Evolutionary conservation across 2,888 invertebrate genomes (phyloP).

Genomic region (Dorcus hopei): DNA sequence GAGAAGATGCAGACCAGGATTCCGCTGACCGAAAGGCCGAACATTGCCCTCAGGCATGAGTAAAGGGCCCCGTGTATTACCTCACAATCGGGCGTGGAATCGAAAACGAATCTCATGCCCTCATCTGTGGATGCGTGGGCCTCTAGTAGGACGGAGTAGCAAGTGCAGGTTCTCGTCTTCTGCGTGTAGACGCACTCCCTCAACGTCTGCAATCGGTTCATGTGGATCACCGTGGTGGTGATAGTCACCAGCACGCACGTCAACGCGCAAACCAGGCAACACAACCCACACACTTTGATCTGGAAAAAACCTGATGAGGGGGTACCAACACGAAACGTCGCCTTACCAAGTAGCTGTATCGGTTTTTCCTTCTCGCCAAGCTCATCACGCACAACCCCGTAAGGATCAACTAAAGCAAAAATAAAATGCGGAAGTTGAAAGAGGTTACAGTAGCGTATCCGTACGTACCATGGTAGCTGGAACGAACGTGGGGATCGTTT

Average conservation of each 20-base stretch:
- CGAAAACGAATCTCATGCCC: conserved; percentile 76
- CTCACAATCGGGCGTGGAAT: conserved; percentile 82
- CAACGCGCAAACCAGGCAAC: conserved; percentile 81
- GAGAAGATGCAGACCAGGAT: conserved; percentile 89
- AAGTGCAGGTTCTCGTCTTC: conserved; percentile 74
- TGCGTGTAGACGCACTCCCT: conserved; percentile 84
- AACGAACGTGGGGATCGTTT: conserved; percentile 93
- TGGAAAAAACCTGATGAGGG: conserved; percentile 42
- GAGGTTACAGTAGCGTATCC: background rate
- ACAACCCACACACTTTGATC: conserved; percentile 87
- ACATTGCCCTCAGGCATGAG: conserved; percentile 83
- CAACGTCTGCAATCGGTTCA: conserved; percentile 83
- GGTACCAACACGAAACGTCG: no score
- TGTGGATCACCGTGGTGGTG: conserved; percentile 87
- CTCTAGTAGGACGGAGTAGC: conserved; percentile 71
- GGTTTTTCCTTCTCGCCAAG: conserved; percentile 75
- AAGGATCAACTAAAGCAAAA: conserved; percentile 66
- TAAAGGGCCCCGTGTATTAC: conserved; percentile 89
- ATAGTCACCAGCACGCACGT: conserved; percentile 86
- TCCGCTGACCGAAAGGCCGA: conserved; percentile 87
- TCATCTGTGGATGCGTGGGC: conserved; percentile 61
- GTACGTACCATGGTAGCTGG: conserved; percentile 81
- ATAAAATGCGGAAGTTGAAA: background rate
- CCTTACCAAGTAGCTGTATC: conserved; percentile 86
- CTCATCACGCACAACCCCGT: conserved; percentile 86